Evolutionary conservation across 1,140 invertebrate species (phyloP), one percentile per base, ranked within the genome.

Genomic region (Chironomus tepperi): DNA sequence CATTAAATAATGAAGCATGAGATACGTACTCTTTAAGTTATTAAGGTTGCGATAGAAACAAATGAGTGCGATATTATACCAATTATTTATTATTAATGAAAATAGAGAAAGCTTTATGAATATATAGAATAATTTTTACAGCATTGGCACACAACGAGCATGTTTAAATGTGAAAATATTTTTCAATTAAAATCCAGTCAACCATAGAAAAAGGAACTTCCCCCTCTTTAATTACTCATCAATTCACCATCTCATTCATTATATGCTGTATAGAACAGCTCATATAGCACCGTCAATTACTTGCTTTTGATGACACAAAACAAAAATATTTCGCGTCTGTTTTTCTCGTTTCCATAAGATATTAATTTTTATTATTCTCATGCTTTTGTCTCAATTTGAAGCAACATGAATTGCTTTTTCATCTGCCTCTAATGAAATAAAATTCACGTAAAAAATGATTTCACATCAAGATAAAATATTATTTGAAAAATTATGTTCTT

Each of bases 131-230:
- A 57, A 0, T 57, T 57, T n/a, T n/a, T 57, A n/a, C n/a, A n/a
- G 15, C 5, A 57, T 57, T 57, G 47, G n/a, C 47, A 15, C 47
- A 15, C 12, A 12, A 12, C 12, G 12, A n/a, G 47, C 5, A 34
- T 34, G 24, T 34, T 34, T 5, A 34, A 34, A 34, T 34, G 24
- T 34, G n/a, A 57, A n/a, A 57, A 57, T 57, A n/a, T 57, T 47
- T 57, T 57, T 57, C 47, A 57, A 57, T 57, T 57, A 57, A 57
- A 57, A 57, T n/a, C n/a, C n/a, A n/a, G 47, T 57, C 12, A 57
- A 57, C 12, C 47, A n/a, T 15, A n/a, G n/a, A 15, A 15, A 57
- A 57, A 57, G 47, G 47, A 57, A 15, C 47, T 57, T 57, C n/a
- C 12, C 47, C 10, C 47, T 15, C 10, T 15, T 57, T 57, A 57